Conservation (phyloP, 35 echinoderm and acorn worm genomes). For the Ophiothrix spiculata region DNA sequence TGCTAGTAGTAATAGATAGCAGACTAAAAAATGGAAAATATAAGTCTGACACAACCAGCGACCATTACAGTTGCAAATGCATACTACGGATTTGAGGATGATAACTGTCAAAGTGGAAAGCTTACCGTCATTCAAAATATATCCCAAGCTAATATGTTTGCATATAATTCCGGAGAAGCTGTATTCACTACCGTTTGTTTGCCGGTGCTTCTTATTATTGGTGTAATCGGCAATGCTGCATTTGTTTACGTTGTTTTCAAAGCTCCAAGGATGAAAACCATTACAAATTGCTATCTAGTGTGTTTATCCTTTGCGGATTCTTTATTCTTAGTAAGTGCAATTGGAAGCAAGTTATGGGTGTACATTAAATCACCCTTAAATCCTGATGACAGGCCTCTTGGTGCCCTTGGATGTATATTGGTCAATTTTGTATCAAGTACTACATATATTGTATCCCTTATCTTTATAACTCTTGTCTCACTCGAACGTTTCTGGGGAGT, state of each 20-base stretch:
- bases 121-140: neutral
- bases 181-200: neutral
- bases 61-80: no score
- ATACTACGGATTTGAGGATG: neutral
- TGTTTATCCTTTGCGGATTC: neutral
- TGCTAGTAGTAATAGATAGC: no score
- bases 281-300: neutral
- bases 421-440: neutral
- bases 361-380: neutral
- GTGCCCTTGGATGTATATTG: neutral
- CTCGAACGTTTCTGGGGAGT: conserved; percentile 1
- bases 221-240: neutral
- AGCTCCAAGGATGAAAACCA: neutral
- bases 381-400: neutral
- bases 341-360: neutral
- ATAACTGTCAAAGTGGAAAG: neutral
- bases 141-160: neutral
- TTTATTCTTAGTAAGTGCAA: neutral
- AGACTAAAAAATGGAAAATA: no score
- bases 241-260: neutral
- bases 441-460: neutral
- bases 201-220: neutral
- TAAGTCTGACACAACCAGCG: no score
- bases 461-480: neutral
- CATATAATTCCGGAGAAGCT: neutral